Percentiles rank a stretch among this genome's conserved stretches.
Conservation (phyloP, 2,888 invertebrate species). For the Parthenolecanium corni region DNA sequence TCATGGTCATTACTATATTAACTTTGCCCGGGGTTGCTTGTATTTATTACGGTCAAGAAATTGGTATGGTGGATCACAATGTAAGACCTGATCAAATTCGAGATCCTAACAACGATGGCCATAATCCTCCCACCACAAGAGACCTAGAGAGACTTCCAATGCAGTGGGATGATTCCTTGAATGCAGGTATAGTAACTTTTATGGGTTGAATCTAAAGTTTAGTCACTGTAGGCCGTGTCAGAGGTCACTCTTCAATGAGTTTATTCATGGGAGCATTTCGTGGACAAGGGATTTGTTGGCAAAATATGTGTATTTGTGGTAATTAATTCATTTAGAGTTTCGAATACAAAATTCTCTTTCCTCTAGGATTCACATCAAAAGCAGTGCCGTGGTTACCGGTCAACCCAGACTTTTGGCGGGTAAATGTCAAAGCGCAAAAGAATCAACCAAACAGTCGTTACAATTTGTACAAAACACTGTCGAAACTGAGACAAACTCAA, state of each 20-base stretch:
- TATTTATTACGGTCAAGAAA: too few species aligned
- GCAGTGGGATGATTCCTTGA: background rate
- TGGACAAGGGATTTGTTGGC: too few species aligned
- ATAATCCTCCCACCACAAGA: too few species aligned
- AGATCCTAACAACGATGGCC: background rate
- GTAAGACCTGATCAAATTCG: background rate
- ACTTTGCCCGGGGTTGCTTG: background rate
- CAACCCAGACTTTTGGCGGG: constrained; percentile 27
- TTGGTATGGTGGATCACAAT: background rate
- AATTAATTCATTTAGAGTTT: too few species aligned
- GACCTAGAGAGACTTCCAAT: background rate
- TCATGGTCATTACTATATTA: background rate
- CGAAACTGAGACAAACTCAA: constrained; percentile 9
- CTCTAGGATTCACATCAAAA: constrained; percentile 20
- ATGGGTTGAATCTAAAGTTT: too few species aligned
- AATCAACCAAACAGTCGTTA: constrained; percentile 10
- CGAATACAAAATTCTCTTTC: too few species aligned
- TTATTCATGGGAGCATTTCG: too few species aligned
- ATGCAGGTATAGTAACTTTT: background rate
- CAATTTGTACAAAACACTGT: constrained; percentile 24
- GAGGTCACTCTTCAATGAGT: too few species aligned
- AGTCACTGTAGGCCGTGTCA: too few species aligned
- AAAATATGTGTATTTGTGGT: too few species aligned
- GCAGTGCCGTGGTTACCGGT: too few species aligned
- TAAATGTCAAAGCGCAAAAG: constrained; percentile 24